Conservation (phyloP, 2,113 vertebrate genomes). For the Leptosomus discolor region DNA sequence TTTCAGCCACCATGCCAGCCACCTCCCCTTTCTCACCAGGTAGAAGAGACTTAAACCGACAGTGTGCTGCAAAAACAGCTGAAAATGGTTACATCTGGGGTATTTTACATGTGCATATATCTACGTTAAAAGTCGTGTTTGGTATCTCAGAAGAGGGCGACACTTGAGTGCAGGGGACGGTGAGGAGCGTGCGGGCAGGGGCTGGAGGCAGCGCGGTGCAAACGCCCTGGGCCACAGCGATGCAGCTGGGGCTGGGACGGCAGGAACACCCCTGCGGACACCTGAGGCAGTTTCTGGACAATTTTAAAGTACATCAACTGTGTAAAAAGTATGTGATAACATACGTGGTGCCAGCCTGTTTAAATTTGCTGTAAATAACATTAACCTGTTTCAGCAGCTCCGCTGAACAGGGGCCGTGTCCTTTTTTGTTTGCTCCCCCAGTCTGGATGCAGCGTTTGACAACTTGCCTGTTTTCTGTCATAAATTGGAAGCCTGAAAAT, state of each 20-base stretch:
- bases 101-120: not conserved
- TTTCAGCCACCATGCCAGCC: not conserved
- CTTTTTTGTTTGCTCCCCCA: not conserved
- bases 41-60: not conserved
- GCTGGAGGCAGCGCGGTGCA: not conserved
- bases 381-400: not conserved
- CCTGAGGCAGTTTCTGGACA: not conserved
- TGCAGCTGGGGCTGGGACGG: accelerated
- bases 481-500: not conserved
- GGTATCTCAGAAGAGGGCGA: not conserved
- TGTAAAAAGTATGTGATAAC: not conserved
- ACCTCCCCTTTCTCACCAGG: not conserved
- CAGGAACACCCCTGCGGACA: not conserved
- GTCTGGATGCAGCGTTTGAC: not conserved
- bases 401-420: accelerated
- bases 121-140: not conserved
- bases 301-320: accelerated
- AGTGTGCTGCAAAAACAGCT: not conserved
- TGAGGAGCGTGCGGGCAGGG: accelerated
- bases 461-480: not conserved
- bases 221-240: accelerated
- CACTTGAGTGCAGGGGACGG: accelerated
- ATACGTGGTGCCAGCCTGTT: not conserved
- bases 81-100: not conserved
- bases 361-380: accelerated